These are phyloP conservation scores for Grapholita molesta DNA, from an alignment of 1,140 invertebrate species.

Conservation along the genomic window DNA sequence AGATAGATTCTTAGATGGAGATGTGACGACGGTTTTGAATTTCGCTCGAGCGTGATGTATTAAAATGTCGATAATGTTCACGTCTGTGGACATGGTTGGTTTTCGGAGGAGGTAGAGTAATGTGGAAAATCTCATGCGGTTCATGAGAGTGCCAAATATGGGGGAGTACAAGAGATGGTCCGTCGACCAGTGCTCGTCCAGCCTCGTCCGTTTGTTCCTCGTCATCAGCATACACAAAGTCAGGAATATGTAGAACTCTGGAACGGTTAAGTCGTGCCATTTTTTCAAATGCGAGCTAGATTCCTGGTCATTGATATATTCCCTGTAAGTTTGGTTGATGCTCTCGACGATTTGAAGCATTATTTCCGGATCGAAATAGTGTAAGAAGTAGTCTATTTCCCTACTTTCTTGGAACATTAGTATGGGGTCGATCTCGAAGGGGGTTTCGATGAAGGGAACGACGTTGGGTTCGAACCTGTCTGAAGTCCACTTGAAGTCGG, in stretches of 20 bases:
- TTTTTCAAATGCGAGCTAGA: not conserved
- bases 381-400: slow-evolving; percentile 9
- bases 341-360: slow-evolving; percentile 2
- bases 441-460: not conserved
- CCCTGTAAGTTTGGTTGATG: slow-evolving; percentile 10
- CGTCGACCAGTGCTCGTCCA: slow-evolving; percentile 1
- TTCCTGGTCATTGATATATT: not conserved
- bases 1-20: not conserved
- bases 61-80: not conserved
- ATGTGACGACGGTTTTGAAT: not conserved
- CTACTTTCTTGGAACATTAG: not conserved
- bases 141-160: not conserved
- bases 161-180: not conserved
- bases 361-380: not conserved
- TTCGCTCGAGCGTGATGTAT: not conserved
- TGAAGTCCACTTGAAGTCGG: not conserved
- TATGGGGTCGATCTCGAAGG: not conserved
- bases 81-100: not conserved
- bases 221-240: slow-evolving; percentile 6
- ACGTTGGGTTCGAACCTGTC: slow-evolving; percentile 5
- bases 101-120: not conserved
- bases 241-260: slow-evolving; percentile 1
- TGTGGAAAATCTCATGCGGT: not conserved
- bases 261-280: not conserved
- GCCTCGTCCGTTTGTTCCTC: not conserved